These are phyloP conservation scores for Orientallactaga bullata DNA, from an alignment of 2,113 vertebrate genomes.

Conservation along the genomic window DNA sequence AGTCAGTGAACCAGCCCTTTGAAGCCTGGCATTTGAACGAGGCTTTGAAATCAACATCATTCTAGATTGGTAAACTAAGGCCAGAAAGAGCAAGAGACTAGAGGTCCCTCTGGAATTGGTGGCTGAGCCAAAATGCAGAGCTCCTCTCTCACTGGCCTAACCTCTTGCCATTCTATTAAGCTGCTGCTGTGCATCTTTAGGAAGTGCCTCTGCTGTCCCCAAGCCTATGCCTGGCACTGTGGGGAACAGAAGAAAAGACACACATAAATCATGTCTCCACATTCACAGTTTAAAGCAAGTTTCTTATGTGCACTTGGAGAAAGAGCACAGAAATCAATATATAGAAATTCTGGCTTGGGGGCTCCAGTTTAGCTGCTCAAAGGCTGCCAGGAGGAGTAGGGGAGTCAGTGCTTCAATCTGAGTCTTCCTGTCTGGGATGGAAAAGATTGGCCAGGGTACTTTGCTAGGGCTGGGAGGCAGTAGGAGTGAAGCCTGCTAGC, in stretches of 20 bases:
- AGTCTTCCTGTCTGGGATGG: neutral
- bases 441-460: neutral
- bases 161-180: neutral
- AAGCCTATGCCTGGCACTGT: neutral
- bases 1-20: constrained; percentile 29
- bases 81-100: neutral
- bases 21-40: constrained; percentile 39
- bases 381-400: neutral
- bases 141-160: neutral
- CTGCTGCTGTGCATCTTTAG: neutral
- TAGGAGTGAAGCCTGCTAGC: neutral
- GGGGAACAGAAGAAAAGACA: neutral
- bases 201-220: neutral
- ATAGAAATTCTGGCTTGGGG: constrained; percentile 7
- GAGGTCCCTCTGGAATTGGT: neutral
- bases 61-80: constrained; percentile 16
- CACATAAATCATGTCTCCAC: neutral
- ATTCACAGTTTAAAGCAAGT: constrained; percentile 51
- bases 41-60: constrained; percentile 43
- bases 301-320: constrained; percentile 27
- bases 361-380: neutral
- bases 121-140: neutral
- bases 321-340: constrained; percentile 38
- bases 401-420: neutral
- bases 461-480: neutral